Base-by-base conservation (phyloP, 2,888 invertebrate genomes). In the Plebejus argus region DNA sequence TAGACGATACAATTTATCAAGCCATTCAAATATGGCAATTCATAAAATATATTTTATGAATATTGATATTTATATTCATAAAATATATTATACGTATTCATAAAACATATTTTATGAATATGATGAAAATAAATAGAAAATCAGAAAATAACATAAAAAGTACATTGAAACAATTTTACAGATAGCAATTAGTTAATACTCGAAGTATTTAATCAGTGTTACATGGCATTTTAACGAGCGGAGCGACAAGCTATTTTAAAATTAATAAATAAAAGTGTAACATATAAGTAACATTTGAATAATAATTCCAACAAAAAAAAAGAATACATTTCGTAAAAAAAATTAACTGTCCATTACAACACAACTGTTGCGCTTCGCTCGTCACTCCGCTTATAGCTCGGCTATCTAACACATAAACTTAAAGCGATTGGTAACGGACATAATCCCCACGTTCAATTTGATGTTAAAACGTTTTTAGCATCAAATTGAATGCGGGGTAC, bases 391-490 rank as follows among this genome's bases (percentile, higher is more conserved):
- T 20, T 7, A 53, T 23, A 49, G 23, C 18, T 28, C 28, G 53
- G 28, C 12, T 28, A 53, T 74, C 45, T 45, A 74, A 74, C 74
- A 74, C 49, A 53, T 53, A 74, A 74, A 74, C 74, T 74, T 71
- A 77, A 58, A 77, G 56, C 49, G 20, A 53, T 12, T 18, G 71
- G 71, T 71, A 77, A 70, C 53, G 76, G 72, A 77, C 20, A 53
- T 39, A 35, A 10, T n/a, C n/a, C n/a, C n/a, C n/a, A n/a, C n/a
- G n/a, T n/a, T n/a, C n/a, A n/a, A n/a, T n/a, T n/a, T n/a, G n/a
- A n/a, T n/a, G n/a, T n/a, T n/a, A n/a, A n/a, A n/a, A n/a, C n/a
- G n/a, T n/a, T n/a, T n/a, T n/a, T n/a, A n/a, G n/a, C n/a, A n/a
- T n/a, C n/a, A n/a, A n/a, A n/a, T n/a, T n/a, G n/a, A n/a, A n/a